Evolutionary conservation across 2,113 vertebrate genomes (phyloP), one percentile per base, ranked within the genome.

Genomic region (Neolamprologus falcicula): DNA sequence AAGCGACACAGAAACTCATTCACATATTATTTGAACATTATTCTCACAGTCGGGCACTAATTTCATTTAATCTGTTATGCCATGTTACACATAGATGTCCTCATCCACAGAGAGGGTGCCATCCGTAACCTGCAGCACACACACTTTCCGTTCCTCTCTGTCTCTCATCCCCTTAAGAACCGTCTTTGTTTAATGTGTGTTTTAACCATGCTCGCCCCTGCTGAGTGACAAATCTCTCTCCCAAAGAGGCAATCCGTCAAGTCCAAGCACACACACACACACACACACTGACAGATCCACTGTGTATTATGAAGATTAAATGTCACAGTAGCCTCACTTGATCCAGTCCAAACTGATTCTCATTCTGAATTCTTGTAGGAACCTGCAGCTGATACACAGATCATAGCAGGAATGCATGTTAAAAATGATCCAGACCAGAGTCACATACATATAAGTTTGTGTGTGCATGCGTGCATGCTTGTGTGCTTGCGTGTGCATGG

Each of bases 221-320:
- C 88, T 93, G 94, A 93, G 92, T 92, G 92, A 94, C 93, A 94
- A 94, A 94, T 96, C 86, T 93, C 42, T 76, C 90, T 89, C 86
- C 88, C 86, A 93, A 86, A 92, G 88, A 91, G 50, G 83, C 86
- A 86, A 92, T 95, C 89, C 35, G 13, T 93, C 94, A 94, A 76
- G 71, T 35, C 14, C 52, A 83, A 80, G 37, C 82, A 73, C 40
- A 83, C 4, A 73, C 63, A 68, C 63, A 8, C 33, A 59, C 9
- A 11, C 61, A 66, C 35, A 85, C 4, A 83, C 35, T 47, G 26
- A 17, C 37, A 66, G 10, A 9, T 37, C 7, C 42, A 40, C 42
- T 26, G 42, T 53, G 31, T 83, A 47, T 83, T 85, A 86, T 85
- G 57, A 87, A 93, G 86, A 89, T 89, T 86, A 80, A 89, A 92